Conservation (phyloP, 2,888 invertebrate species). For the Heliconius cydno region DNA sequence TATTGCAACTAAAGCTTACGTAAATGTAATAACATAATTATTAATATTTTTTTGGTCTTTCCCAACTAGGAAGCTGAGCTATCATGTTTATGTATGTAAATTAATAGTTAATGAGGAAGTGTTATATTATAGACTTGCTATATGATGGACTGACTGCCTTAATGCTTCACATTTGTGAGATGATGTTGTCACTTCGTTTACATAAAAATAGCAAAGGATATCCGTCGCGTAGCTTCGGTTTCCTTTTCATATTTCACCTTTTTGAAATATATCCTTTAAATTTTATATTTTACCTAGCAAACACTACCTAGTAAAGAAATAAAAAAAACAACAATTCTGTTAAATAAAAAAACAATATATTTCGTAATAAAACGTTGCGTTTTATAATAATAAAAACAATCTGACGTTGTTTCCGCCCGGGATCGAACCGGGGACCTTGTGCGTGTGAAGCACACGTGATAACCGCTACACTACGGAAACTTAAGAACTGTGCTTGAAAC, state of each 20-base stretch:
- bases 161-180: constrained; percentile 6
- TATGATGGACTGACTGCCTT: constrained; percentile 26
- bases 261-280: not conserved
- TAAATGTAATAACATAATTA: constrained; percentile 34
- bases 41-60: constrained; percentile 17
- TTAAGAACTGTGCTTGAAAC: constrained; percentile 31
- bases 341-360: not conserved
- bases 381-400: not conserved
- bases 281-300: not conserved
- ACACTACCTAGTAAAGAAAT: no score
- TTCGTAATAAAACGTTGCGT: not conserved
- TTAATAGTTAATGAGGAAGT: constrained; percentile 21
- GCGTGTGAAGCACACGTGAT: constrained; percentile 92
- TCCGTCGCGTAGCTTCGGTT: constrained; percentile 26
- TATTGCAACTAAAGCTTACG: constrained; percentile 21
- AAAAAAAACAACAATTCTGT: not conserved
- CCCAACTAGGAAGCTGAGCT: constrained; percentile 36
- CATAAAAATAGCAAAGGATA: constrained; percentile 24
- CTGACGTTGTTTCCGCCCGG: constrained; percentile 84
- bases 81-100: constrained; percentile 3
- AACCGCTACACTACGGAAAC: constrained; percentile 91
- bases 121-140: constrained; percentile 19
- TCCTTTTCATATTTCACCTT: constrained; percentile 3
- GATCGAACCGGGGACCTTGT: constrained; percentile 89
- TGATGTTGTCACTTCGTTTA: constrained; percentile 20